Percentiles rank a stretch among this genome's conserved stretches.
Evolutionary conservation across 2,797 vertebrate species (phyloP).

Genomic region (Xenopus petersii): DNA sequence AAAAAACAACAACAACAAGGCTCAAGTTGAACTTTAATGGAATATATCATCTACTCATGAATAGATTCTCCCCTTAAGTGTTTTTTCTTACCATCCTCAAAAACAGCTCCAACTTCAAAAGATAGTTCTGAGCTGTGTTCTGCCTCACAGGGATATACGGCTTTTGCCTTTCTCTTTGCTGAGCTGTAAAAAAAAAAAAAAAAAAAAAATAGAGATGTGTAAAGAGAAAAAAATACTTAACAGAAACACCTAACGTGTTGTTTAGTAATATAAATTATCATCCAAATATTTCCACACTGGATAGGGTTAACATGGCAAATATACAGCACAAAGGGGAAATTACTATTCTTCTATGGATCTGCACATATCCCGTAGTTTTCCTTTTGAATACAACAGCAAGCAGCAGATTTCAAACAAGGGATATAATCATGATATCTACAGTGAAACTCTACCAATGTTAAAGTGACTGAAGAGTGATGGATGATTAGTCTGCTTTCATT

Average conservation of each 20-base stretch:
- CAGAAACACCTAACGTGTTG: too few species aligned
- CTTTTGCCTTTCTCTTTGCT: constrained; percentile 83
- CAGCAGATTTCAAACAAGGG: constrained; percentile 7
- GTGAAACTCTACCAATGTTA: neutral
- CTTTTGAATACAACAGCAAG: neutral
- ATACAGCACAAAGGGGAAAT: neutral
- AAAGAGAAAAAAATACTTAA: neutral
- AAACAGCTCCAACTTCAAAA: constrained; percentile 92
- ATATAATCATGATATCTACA: neutral
- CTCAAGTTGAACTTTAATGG: too few species aligned
- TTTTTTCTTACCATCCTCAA: constrained; percentile 88
- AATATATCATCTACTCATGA: too few species aligned
- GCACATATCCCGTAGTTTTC: neutral
- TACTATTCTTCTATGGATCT: neutral
- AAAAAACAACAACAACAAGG: too few species aligned
- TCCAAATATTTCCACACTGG: too few species aligned
- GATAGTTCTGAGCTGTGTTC: constrained; percentile 96
- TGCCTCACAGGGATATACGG: constrained; percentile 92
- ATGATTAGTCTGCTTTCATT: neutral
- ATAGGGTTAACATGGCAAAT: neutral
- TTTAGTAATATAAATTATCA: neutral
- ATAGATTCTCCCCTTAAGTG: neutral
- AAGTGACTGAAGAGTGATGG: neutral
- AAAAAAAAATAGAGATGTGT: constrained; percentile 61
- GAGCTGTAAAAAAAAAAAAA: constrained; percentile 80